These are phyloP conservation scores for Molorchus minor DNA, from an alignment of 2,888 invertebrate species.

Conservation along the genomic window DNA sequence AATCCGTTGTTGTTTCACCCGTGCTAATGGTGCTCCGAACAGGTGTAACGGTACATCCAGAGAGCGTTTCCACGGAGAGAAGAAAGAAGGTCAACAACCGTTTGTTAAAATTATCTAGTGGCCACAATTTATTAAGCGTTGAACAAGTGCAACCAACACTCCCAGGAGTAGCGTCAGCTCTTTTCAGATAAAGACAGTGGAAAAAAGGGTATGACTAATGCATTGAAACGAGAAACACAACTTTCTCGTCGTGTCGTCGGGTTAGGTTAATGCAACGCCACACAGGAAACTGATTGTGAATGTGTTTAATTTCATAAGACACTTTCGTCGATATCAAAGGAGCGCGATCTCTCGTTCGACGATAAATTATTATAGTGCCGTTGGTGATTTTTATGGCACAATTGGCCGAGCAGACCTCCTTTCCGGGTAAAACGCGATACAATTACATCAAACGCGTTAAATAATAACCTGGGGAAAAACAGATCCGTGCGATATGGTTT, in stretches of 20 bases:
- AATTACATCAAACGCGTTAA: not conserved
- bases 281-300: constrained; percentile 32
- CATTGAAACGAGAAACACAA: constrained; percentile 25
- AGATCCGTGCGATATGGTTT: too few species aligned
- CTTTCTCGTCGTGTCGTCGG: constrained; percentile 25
- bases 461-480: not conserved
- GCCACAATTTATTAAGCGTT: constrained; percentile 24
- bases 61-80: constrained; percentile 16
- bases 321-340: constrained; percentile 24
- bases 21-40: constrained; percentile 24
- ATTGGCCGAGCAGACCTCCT: not conserved
- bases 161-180: constrained; percentile 12
- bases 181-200: constrained; percentile 19
- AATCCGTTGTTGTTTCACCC: too few species aligned
- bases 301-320: constrained; percentile 20
- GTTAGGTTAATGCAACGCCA: constrained; percentile 32
- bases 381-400: constrained; percentile 6
- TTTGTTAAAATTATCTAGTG: constrained; percentile 39
- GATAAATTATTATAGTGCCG: constrained; percentile 13
- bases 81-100: constrained; percentile 53
- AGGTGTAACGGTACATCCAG: constrained; percentile 39
- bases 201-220: constrained; percentile 28
- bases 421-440: constrained; percentile 10
- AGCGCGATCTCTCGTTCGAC: constrained; percentile 6
- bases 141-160: constrained; percentile 23